phyloP scores from a whole-genome alignment of 2,113 vertebrate genomes.

The Columba janthina region DNA sequence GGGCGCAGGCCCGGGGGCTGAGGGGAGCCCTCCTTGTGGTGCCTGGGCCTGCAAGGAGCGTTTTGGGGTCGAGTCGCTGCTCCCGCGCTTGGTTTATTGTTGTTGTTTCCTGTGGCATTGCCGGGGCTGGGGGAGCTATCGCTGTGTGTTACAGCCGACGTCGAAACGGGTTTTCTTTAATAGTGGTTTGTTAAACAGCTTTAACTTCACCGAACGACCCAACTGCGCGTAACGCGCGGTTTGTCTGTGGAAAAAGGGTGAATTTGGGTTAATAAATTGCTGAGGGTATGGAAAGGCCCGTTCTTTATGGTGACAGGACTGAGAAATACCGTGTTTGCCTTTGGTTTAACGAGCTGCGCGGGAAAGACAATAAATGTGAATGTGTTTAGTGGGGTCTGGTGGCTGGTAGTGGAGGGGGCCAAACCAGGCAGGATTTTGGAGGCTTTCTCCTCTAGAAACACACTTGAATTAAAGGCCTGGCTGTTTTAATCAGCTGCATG shows the following conservation, averaged over 20 bases:
- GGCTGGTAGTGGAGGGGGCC: too few relatives aligned
- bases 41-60: not conserved
- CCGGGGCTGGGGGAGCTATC: not conserved
- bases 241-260: not conserved
- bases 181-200: not conserved
- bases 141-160: accelerated
- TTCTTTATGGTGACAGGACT: accelerated
- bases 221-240: not conserved
- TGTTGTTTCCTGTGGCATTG: not conserved
- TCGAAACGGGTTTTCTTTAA: not conserved
- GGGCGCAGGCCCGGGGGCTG: not conserved
- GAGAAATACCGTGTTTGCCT: accelerated
- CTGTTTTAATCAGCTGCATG: not conserved
- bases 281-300: not conserved
- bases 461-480: not conserved
- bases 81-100: accelerated
- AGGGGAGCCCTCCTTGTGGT: too few relatives aligned
- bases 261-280: not conserved
- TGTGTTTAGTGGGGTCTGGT: accelerated
- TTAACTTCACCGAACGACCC: not conserved
- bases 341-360: not conserved
- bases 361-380: not conserved
- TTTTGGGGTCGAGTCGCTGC: accelerated
- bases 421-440: not conserved
- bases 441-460: not conserved